These are phyloP conservation scores for Flabesymbios commensalis DNA, from an alignment of 2,888 invertebrate genomes.

Conservation along the genomic window DNA sequence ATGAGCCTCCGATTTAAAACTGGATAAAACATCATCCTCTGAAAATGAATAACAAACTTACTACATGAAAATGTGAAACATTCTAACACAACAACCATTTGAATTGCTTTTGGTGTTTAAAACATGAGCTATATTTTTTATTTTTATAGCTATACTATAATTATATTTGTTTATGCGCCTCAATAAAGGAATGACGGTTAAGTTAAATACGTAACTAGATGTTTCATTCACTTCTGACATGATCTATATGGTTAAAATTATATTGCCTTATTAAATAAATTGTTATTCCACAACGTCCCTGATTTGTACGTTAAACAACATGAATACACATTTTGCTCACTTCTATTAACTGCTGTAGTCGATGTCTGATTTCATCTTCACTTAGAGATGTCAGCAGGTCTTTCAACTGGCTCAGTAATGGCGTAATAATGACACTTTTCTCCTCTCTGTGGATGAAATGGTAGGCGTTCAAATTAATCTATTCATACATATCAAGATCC, in stretches of 20 bases:
- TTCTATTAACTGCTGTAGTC: conserved; percentile 44
- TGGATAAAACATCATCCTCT: too few species aligned
- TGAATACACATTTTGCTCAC: conserved; percentile 8
- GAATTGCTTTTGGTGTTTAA: not conserved
- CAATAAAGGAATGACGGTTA: not conserved
- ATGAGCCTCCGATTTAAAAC: too few species aligned
- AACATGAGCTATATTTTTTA: not conserved
- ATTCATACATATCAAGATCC: too few species aligned
- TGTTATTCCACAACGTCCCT: too few species aligned
- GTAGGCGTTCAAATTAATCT: not conserved
- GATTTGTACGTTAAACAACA: not conserved
- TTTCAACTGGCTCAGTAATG: conserved; percentile 43
- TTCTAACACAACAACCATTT: not conserved
- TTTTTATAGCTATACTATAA: too few species aligned
- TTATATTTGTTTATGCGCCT: too few species aligned
- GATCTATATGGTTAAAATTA: too few species aligned
- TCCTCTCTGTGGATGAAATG: conserved; percentile 35
- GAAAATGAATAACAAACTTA: too few species aligned
- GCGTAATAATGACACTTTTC: conserved; percentile 41
- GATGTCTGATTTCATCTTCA: conserved; percentile 44
- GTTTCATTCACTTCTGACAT: too few species aligned
- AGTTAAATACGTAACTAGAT: not conserved
- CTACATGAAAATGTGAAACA: too few species aligned
- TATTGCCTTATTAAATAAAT: too few species aligned
- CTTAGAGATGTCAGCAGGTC: conserved; percentile 44